Conservation (phyloP, 1,140 invertebrate species). For the Drosophila orosa region DNA sequence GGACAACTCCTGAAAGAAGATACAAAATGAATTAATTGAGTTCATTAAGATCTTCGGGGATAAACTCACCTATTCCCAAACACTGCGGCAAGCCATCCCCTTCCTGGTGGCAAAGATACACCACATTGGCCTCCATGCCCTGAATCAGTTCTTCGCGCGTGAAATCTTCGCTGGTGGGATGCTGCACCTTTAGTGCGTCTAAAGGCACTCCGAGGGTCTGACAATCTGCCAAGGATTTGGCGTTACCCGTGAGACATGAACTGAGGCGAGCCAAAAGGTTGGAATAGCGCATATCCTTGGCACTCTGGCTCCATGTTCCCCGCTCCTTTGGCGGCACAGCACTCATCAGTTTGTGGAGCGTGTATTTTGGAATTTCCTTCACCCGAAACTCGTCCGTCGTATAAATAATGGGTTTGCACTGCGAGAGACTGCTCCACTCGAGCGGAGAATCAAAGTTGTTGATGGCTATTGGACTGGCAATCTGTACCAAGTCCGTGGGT, state of each 20-base stretch:
- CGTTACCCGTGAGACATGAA: conserved; percentile 45
- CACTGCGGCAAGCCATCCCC: conserved; percentile 46
- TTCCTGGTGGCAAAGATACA: conserved; percentile 52
- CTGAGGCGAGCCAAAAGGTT: conserved; percentile 70
- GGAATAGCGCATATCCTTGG: conserved; percentile 71
- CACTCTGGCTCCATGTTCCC: conserved; percentile 62
- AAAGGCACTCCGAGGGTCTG: conserved; percentile 44
- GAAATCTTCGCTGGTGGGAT: conserved; percentile 32
- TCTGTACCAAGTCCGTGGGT: conserved; percentile 86
- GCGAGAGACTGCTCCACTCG: conserved; percentile 70
- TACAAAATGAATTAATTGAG: background rate
- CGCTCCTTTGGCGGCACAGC: conserved; percentile 38
- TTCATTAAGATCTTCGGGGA: background rate
- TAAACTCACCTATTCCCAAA: conserved; percentile 71
- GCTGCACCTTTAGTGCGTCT: conserved; percentile 44
- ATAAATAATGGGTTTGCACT: conserved; percentile 56
- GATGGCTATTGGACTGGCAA: conserved; percentile 83
- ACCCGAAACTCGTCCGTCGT: conserved; percentile 28
- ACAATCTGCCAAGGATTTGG: conserved; percentile 60
- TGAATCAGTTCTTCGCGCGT: conserved; percentile 45
- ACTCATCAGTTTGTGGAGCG: conserved; percentile 49
- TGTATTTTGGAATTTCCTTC: conserved; percentile 19
- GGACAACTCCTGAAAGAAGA: conserved; percentile 66
- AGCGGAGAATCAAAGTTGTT: conserved; percentile 85
- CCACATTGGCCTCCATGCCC: conserved; percentile 76